These are phyloP conservation scores for Phengaris arion DNA, from an alignment of 2,888 invertebrate species.

Conservation along the genomic window DNA sequence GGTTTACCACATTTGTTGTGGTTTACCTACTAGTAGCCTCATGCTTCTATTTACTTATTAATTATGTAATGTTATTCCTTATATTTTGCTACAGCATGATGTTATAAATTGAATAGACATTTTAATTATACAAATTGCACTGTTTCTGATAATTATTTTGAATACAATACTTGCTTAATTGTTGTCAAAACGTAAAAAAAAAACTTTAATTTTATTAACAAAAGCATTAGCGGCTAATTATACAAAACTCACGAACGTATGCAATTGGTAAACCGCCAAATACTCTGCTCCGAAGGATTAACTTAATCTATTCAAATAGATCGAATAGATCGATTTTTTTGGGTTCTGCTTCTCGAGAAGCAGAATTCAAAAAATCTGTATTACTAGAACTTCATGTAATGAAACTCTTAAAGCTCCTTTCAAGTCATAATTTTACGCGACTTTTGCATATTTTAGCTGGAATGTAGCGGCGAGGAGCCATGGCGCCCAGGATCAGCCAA, in stretches of 20 bases:
- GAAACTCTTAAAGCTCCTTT: background rate
- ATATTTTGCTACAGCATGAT: background rate
- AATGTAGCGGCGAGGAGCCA: constrained; percentile 69
- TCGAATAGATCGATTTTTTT: too few species aligned
- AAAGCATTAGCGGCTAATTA: too few species aligned
- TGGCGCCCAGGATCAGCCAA: constrained; percentile 71
- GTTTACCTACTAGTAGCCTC: constrained; percentile 32
- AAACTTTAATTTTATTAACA: too few species aligned
- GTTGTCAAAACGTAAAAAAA: too few species aligned
- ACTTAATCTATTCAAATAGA: too few species aligned
- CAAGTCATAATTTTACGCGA: background rate
- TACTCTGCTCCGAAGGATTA: too few species aligned
- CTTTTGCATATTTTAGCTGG: constrained; percentile 52
- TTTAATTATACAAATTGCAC: background rate
- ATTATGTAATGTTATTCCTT: background rate
- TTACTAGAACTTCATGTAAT: background rate
- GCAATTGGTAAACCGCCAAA: too few species aligned
- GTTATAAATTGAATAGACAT: background rate
- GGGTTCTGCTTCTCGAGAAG: too few species aligned
- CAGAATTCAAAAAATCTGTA: background rate
- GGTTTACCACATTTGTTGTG: constrained; percentile 33
- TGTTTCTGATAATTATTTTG: too few species aligned
- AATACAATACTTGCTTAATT: too few species aligned
- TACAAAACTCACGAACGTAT: too few species aligned
- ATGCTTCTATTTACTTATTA: background rate